Percentiles rank a stretch among this genome's conserved stretches.
phyloP scores from a whole-genome alignment of 2,888 invertebrate genomes.

The Drosophila peninsularis region DNA sequence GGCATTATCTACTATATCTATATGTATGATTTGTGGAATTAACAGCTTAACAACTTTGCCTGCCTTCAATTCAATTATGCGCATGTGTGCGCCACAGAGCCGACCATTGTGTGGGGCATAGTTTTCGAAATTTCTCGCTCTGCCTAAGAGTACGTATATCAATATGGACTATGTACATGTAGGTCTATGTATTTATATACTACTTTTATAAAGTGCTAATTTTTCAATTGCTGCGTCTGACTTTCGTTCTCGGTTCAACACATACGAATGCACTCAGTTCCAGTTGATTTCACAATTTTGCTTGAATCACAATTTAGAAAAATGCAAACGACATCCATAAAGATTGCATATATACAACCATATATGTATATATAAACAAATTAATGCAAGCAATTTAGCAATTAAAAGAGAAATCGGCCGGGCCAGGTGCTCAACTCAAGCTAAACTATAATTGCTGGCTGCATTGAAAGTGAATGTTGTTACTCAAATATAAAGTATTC shows the following conservation, averaged over 20 bases:
- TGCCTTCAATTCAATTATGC: slow-evolving; percentile 77
- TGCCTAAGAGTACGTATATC: slow-evolving; percentile 11
- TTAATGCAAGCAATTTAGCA: slow-evolving; percentile 23
- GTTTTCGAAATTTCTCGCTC: slow-evolving; percentile 60
- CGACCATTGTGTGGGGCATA: slow-evolving; percentile 61
- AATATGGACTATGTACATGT: slow-evolving; percentile 9
- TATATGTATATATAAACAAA: slow-evolving; percentile 4
- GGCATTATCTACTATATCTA: slow-evolving; percentile 4
- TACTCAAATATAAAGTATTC: slow-evolving; percentile 9
- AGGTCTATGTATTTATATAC: slow-evolving; percentile 1
- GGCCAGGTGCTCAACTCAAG: slow-evolving; percentile 16
- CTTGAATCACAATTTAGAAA: slow-evolving; percentile 62
- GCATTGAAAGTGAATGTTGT: slow-evolving; percentile 9
- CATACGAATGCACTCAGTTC: slow-evolving; percentile 47
- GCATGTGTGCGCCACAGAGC: slow-evolving; percentile 39
- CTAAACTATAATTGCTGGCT: slow-evolving; percentile 21
- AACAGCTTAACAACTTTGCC: slow-evolving; percentile 67
- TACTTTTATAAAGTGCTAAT: slow-evolving; percentile 49
- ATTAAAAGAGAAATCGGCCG: slow-evolving; percentile 30
- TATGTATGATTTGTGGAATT: slow-evolving; percentile 27
- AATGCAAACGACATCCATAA: slow-evolving; percentile 60
- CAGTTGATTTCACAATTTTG: slow-evolving; percentile 61
- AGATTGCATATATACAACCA: slow-evolving; percentile 18
- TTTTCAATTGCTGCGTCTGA: slow-evolving; percentile 72
- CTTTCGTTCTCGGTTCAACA: slow-evolving; percentile 59